These are phyloP conservation scores for Yponomeuta sedellus DNA, from an alignment of 2,888 invertebrate genomes.

Conservation along the genomic window DNA sequence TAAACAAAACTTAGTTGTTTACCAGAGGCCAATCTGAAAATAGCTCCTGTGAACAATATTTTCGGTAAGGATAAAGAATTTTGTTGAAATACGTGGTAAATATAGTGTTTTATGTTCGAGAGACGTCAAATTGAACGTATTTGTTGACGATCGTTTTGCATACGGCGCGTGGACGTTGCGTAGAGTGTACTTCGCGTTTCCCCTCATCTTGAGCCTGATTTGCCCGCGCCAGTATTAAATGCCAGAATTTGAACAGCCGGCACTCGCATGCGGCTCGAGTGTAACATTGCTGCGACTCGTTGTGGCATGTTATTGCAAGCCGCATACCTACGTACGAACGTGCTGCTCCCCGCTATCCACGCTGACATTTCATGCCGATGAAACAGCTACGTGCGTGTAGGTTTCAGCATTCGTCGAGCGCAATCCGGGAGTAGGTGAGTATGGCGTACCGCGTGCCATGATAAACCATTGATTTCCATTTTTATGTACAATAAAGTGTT, in stretches of 20 bases:
- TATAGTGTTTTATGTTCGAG: background rate
- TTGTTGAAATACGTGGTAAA: too few relatives aligned
- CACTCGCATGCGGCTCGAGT: constrained; percentile 59
- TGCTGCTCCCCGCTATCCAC: constrained; percentile 51
- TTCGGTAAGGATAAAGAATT: background rate
- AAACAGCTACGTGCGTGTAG: constrained; percentile 50
- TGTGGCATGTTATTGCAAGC: constrained; percentile 75
- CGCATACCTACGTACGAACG: constrained; percentile 48
- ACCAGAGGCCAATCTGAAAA: background rate
- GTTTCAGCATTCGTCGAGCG: constrained; percentile 13
- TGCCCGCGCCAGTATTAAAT: constrained; percentile 41
- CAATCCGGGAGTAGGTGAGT: background rate
- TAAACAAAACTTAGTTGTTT: constrained; percentile 8
- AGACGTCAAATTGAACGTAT: constrained; percentile 24
- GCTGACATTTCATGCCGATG: constrained; percentile 73
- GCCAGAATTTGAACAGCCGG: constrained; percentile 66
- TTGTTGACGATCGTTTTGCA: constrained; percentile 24
- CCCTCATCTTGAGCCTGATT: constrained; percentile 17
- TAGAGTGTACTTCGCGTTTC: constrained; percentile 34
- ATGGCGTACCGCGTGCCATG: background rate
- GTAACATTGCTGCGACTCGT: constrained; percentile 70
- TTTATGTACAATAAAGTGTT: too few relatives aligned
- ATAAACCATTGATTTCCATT: too few relatives aligned
- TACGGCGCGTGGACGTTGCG: constrained; percentile 30
- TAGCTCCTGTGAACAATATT: background rate